Percentiles rank a stretch among this genome's conserved stretches.
phyloP scores from a whole-genome alignment of 2,797 vertebrate genomes.

The Myotis planiceps region DNA sequence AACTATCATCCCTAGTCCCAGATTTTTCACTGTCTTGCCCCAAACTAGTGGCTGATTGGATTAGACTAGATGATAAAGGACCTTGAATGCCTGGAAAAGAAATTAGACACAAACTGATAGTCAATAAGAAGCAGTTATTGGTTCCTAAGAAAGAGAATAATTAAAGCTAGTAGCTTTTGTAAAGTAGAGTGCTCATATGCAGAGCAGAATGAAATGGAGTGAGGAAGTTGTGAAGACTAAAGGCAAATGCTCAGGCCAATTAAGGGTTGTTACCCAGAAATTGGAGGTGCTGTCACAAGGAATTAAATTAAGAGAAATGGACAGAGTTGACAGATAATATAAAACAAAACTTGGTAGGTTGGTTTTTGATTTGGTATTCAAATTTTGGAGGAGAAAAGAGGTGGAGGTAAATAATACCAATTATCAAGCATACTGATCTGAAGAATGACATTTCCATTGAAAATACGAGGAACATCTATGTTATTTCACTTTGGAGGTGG shows the following conservation, averaged over 20 bases:
- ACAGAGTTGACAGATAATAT: not conserved
- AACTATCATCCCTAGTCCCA: not conserved
- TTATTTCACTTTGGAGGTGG: not conserved
- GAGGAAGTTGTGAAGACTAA: not conserved
- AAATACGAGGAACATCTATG: constrained; percentile 40
- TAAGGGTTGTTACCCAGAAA: not conserved
- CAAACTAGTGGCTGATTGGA: not conserved
- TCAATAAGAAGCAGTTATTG: not conserved
- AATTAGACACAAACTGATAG: not conserved
- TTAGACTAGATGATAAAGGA: not conserved
- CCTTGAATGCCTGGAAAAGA: not conserved
- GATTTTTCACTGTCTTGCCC: not conserved
- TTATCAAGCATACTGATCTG: not conserved
- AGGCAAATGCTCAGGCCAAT: not conserved
- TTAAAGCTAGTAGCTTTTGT: constrained; percentile 7
- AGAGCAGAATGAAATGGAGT: not conserved
- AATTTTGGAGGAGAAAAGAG: not conserved
- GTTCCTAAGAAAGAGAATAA: constrained; percentile 22
- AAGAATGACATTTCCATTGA: not conserved
- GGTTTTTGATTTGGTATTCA: constrained; percentile 15
- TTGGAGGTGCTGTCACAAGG: not conserved
- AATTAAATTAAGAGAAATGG: not conserved
- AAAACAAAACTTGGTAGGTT: not conserved
- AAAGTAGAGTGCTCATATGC: not conserved
- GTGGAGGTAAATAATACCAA: not conserved